Evolutionary conservation across 2,113 vertebrate species (phyloP), one percentile per base, ranked within the genome.

Genomic region (Oostethus manadensis): DNA sequence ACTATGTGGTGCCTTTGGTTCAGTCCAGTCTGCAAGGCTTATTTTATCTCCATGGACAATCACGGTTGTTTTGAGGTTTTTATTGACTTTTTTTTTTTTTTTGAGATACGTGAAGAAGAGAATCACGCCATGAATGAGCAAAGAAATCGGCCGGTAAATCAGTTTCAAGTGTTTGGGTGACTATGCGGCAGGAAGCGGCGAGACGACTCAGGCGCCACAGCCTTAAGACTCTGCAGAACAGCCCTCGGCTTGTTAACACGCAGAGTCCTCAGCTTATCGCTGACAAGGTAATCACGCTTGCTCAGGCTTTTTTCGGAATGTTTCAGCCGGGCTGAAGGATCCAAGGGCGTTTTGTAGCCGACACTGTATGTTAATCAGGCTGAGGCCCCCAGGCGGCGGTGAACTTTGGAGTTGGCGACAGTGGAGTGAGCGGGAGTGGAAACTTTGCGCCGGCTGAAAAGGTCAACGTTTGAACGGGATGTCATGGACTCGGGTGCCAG

Each of bases 201-300:
- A 33, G 29, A 33, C 68, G 77, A 76, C 71, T 35, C 29, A 7
- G 29, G 29, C 29, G 55, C 60, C 63, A 74, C 74, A 67, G 63
- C 55, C 73, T 60, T 64, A 63, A 62, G 45, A 67, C 67, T 69
- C 29, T 33, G 29, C 29, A 33, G 29, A 33, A 33, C 29, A 33
- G 5, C 29, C 29, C 29, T 33, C 63, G 69, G 51, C 62, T 76
- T 57, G 59, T 29, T 73, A 76, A 79, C 66, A 71, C 72, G 51
- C 72, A 76, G 62, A 66, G 62, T 69, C 74, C 70, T 62, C 10
- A 51, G 65, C 72, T 63, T 77, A 69, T 78, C 78, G 68, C 48
- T 81, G 71, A 68, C 73, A 74, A 65, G 74, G 70, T 79, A 75
- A 77, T 67, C 55, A 18, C 43, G 51, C 67, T 75, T 13, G 13